Percentiles rank a stretch among this genome's conserved stretches.
Conservation (phyloP, 64 coral and sea anemone genomes). For the Porites lutea region DNA sequence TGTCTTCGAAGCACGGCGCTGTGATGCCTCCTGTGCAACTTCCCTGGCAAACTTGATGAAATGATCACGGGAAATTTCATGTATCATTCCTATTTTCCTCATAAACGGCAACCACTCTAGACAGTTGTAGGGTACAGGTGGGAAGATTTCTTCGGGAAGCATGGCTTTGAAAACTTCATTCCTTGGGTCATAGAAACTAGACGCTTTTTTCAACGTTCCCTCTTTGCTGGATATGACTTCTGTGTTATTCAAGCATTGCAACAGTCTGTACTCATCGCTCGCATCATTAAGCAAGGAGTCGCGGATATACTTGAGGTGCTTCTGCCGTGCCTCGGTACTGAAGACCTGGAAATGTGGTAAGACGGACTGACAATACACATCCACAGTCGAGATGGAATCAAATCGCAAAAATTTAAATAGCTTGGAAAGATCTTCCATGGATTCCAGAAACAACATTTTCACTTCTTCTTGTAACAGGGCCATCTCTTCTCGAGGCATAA, state of each 20-base stretch:
- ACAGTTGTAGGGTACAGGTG: background rate
- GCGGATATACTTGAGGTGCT: conserved; percentile 33
- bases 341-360: conserved; percentile 55
- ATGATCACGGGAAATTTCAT: conserved; percentile 5
- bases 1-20: background rate
- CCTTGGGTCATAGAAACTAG: conserved; percentile 15
- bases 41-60: conserved; percentile 51
- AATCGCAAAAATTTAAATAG: conserved; percentile 15
- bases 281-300: background rate
- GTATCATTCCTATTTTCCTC: conserved; percentile 34
- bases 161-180: conserved; percentile 50
- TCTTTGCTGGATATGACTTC: background rate
- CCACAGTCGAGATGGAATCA: background rate
- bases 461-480: conserved; percentile 16
- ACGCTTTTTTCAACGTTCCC: conserved; percentile 25
- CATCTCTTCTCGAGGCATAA: conserved; percentile 46
- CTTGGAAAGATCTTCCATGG: background rate
- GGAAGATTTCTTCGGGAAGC: conserved; percentile 19
- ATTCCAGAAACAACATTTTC: conserved; percentile 56
- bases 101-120: conserved; percentile 25
- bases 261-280: background rate
- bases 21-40: conserved; percentile 33
- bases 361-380: conserved; percentile 64
- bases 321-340: conserved; percentile 33
- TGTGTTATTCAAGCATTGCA: background rate